These are phyloP conservation scores for Monodelphis domestica DNA, from an alignment of 2,797 vertebrate genomes.

Conservation along the genomic window DNA sequence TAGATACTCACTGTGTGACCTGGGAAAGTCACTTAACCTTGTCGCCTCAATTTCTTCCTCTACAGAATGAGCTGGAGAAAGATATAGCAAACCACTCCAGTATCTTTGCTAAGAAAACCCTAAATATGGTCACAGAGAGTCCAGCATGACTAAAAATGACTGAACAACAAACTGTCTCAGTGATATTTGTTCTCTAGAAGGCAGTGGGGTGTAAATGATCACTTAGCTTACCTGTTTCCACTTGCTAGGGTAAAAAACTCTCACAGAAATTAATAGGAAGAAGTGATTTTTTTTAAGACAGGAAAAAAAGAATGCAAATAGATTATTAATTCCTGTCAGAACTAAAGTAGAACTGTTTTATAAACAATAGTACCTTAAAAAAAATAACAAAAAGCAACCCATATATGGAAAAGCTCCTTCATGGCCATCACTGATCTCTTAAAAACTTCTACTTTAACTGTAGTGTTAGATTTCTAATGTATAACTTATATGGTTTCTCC, in stretches of 20 bases:
- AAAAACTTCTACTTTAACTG: conserved; percentile 21
- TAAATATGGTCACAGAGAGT: too few species aligned
- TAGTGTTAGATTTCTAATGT: conserved; percentile 18
- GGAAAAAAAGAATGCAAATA: not conserved
- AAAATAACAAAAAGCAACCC: not conserved
- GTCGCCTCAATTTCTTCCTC: too few species aligned
- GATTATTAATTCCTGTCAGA: conserved; percentile 7
- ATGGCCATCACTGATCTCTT: conserved; percentile 15
- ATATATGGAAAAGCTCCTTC: not conserved
- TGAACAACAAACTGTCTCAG: too few species aligned
- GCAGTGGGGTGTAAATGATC: too few species aligned
- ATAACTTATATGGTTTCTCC: not conserved
- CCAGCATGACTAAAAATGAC: too few species aligned
- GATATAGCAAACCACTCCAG: too few species aligned
- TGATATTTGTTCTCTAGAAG: too few species aligned
- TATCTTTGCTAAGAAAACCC: too few species aligned
- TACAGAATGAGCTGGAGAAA: too few species aligned
- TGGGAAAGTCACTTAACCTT: too few species aligned
- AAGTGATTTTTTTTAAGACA: conserved; percentile 14
- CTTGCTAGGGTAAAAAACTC: conserved; percentile 12
- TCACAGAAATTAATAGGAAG: not conserved
- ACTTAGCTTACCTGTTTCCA: not conserved
- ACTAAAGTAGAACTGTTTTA: conserved; percentile 12
- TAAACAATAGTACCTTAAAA: not conserved
- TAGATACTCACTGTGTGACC: too few species aligned